Conservation (phyloP, 2,797 vertebrate species). For the Aphelocoma californica region DNA sequence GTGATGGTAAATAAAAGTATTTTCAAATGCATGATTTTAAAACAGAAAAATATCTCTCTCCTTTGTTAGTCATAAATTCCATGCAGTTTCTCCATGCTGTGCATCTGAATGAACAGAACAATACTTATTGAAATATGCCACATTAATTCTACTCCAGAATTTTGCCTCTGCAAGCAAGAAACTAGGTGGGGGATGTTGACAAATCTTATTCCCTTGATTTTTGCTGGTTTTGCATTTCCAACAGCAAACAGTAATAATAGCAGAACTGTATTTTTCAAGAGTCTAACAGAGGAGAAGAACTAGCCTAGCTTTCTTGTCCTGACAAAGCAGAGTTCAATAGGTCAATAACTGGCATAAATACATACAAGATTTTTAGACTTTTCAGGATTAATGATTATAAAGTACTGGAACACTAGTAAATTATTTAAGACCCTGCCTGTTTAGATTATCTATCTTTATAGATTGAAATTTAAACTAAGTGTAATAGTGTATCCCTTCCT, state of each 20-base stretch:
- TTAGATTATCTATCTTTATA: background rate
- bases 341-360: background rate
- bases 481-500: background rate
- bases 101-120: slow-evolving; percentile 7
- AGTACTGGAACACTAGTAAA: background rate
- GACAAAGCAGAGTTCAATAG: background rate
- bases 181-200: background rate
- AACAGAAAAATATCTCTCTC: background rate
- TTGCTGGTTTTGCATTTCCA: background rate
- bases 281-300: background rate
- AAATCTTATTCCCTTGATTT: slow-evolving; percentile 3
- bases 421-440: background rate
- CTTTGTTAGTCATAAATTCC: background rate
- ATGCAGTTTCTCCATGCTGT: background rate
- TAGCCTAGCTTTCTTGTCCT: background rate
- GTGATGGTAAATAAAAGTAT: background rate
- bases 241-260: background rate
- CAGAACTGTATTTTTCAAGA: background rate
- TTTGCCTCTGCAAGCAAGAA: background rate
- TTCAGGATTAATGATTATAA: background rate
- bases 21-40: slow-evolving; percentile 6
- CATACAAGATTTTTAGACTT: background rate
- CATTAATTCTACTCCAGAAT: slow-evolving; percentile 9
- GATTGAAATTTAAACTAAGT: background rate
- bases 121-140: slow-evolving; percentile 8